Base-by-base conservation (phyloP, 2,888 invertebrate genomes). In the Siphlonurus alternatus region DNA sequence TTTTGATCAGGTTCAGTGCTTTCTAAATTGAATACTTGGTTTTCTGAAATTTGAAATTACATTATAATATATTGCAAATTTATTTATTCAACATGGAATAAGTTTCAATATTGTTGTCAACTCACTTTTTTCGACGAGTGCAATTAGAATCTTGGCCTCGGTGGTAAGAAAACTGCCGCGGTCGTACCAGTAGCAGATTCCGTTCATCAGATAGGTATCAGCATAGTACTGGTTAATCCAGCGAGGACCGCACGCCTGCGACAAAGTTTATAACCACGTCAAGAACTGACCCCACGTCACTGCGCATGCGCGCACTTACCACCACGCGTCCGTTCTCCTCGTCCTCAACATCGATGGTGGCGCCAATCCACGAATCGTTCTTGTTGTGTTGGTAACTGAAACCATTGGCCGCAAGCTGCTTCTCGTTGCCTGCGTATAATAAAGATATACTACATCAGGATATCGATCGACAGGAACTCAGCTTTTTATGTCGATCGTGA, bases 361-460 rank as follows among this genome's bases (percentile, higher is more conserved):
- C 78, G 1, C 81, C 82, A 51, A 81, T 70, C 78, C 80, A 79
- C 25, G 78, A 77, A 54, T 71, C 68, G 63, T 78, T 76, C 65
- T 78, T 77, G 59, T 72, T 73, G 65, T 76, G 74, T 22, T 75
- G 73, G 59, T 67, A 65, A 23, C 59, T 64, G 10, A 23, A 51
- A 2, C 23, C 20, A 7, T 25, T 53, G 1, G 61, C 10, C 25
- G 25, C 23, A 5, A 19, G 1, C 23, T 53, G n/a, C 24, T 51
- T 38, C 2, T 53, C 53, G n/a, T 64, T 15, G 7, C 61, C 64
- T 64, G 53, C 1, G n/a, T n/a, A 3, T 23, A 15, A 20, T 60
- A 25, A 15, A 18, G 15, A 7, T 19, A 60, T 60, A 24, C 23
- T n/a, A n/a, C 2, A 20, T 23, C 51, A 51, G n/a, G 23, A 23